These are phyloP conservation scores for Leucania comma DNA, from an alignment of 2,888 invertebrate genomes.

Conservation along the genomic window DNA sequence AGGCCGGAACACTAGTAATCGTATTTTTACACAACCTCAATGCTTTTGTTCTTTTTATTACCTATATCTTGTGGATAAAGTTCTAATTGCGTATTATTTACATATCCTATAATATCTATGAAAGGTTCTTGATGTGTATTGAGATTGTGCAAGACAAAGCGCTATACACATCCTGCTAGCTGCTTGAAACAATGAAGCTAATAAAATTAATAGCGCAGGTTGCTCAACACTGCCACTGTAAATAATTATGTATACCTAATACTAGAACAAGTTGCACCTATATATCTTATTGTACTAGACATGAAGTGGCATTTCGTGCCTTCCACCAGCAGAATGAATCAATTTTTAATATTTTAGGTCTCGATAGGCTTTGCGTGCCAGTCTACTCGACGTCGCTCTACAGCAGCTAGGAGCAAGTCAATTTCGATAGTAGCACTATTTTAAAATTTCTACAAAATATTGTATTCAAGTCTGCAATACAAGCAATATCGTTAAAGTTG, in stretches of 20 bases:
- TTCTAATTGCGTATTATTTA: constrained; percentile 13
- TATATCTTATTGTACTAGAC: constrained; percentile 18
- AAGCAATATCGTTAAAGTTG: constrained; percentile 8
- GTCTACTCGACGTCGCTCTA: background rate
- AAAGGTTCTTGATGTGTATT: constrained; percentile 34
- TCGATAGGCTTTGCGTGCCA: constrained; percentile 17
- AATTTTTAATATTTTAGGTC: constrained; percentile 28
- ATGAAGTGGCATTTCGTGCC: constrained; percentile 31
- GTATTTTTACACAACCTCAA: constrained; percentile 56
- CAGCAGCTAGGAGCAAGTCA: constrained; percentile 4
- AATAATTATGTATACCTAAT: constrained; percentile 25
- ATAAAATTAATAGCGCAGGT: constrained; percentile 48
- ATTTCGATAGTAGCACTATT: constrained; percentile 6
- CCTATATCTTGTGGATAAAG: constrained; percentile 5
- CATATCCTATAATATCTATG: constrained; percentile 6
- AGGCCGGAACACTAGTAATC: constrained; percentile 65
- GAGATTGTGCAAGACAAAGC: constrained; percentile 48
- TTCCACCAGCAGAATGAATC: constrained; percentile 24
- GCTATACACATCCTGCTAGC: constrained; percentile 35
- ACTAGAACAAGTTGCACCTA: constrained; percentile 19
- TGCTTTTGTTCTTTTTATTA: constrained; percentile 43
- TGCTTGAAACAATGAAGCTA: constrained; percentile 49
- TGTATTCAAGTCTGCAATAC: background rate
- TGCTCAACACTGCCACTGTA: constrained; percentile 15
- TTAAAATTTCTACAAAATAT: background rate